Conservation (phyloP, 2,113 vertebrate genomes). For the Upupa epops region DNA sequence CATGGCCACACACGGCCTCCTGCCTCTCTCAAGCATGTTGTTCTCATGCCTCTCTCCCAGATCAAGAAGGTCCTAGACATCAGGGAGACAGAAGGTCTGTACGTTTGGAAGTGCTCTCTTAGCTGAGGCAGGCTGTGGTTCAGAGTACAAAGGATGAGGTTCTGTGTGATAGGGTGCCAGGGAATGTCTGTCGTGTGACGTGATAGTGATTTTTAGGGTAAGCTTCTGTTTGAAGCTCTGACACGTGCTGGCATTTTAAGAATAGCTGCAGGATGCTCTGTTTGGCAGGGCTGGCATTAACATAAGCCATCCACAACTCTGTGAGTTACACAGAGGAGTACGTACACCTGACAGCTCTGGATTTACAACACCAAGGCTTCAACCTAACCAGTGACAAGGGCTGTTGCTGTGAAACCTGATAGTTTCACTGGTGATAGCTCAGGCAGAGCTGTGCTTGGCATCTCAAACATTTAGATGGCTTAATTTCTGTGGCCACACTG, state of each 20-base stretch:
- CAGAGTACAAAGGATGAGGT: background rate
- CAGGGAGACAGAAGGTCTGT: constrained; percentile 92
- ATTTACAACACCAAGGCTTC: background rate
- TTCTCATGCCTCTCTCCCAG: constrained; percentile 96
- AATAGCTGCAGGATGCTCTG: background rate
- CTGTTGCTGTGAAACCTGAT: background rate
- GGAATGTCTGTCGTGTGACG: background rate
- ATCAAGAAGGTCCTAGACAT: constrained; percentile 95
- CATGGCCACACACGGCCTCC: constrained; percentile 88
- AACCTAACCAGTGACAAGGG: background rate
- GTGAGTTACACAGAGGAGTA: background rate
- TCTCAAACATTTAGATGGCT: background rate
- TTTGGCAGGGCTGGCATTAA: background rate
- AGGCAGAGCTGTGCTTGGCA: background rate
- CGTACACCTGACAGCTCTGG: background rate
- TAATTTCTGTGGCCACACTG: background rate
- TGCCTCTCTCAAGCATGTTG: constrained; percentile 92
- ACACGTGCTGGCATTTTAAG: background rate
- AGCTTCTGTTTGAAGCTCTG: background rate
- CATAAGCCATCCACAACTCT: background rate
- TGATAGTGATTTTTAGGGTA: background rate
- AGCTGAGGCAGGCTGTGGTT: background rate
- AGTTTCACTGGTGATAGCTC: background rate
- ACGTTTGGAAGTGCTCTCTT: background rate
- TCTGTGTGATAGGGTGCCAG: background rate